phyloP scores from a whole-genome alignment of 64 coral and sea anemone species.

The Montipora capricornis region DNA sequence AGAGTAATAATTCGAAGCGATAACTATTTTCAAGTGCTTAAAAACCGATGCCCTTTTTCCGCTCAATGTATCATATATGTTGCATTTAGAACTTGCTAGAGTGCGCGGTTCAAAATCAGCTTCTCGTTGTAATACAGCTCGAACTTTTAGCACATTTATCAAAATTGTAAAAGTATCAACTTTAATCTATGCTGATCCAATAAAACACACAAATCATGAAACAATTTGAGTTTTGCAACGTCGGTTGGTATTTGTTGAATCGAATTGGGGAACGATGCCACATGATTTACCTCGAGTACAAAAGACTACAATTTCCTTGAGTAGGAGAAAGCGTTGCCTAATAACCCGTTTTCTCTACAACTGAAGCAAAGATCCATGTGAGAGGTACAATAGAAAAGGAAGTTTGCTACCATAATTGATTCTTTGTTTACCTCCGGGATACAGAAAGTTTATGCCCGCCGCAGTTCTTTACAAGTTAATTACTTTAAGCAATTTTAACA shows the following conservation, averaged over 20 bases:
- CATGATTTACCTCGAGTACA: neutral
- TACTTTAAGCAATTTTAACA: neutral
- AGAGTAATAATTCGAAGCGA: neutral
- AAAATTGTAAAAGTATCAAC: conserved; percentile 42
- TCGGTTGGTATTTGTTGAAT: neutral
- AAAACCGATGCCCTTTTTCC: neutral
- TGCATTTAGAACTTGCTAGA: no score
- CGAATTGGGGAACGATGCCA: neutral
- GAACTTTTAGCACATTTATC: neutral
- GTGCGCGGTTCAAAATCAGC: neutral
- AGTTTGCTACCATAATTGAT: conserved; percentile 22
- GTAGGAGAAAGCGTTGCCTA: no score
- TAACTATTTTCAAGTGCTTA: neutral
- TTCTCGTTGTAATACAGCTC: neutral
- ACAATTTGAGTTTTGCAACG: neutral
- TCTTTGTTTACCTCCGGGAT: conserved; percentile 43
- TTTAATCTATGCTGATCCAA: conserved; percentile 38
- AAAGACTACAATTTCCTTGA: neutral
- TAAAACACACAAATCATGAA: conserved; percentile 28
- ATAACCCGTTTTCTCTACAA: neutral
- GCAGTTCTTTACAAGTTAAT: conserved; percentile 46
- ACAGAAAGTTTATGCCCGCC: conserved; percentile 33
- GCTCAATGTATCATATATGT: neutral
- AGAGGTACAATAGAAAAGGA: neutral
- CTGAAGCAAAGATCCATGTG: neutral